A percentile compares a stretch with the other conserved stretches of the same genome.
Conservation (phyloP, 1,140 invertebrate genomes). For the Aethina tumida region DNA sequence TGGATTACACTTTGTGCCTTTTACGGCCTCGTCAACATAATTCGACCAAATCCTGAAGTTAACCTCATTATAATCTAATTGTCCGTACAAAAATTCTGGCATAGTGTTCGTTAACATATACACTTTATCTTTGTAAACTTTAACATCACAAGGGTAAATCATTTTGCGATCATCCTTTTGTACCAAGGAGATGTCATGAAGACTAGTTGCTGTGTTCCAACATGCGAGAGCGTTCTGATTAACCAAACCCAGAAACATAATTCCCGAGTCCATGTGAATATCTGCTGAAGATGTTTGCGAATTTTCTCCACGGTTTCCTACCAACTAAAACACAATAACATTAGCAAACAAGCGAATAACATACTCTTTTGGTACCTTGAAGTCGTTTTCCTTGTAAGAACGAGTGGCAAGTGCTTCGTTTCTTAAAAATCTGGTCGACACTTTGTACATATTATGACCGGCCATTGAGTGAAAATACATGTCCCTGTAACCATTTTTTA, state of each 20-base stretch:
- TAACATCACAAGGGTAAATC: slow-evolving; percentile 50
- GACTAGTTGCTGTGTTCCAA: slow-evolving; percentile 51
- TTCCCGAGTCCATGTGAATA: slow-evolving; percentile 40
- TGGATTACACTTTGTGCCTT: slow-evolving; percentile 23
- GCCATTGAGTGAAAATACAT: slow-evolving; percentile 63
- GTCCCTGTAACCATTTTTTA: slow-evolving; percentile 43
- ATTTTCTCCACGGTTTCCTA: slow-evolving; percentile 47
- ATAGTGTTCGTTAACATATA: slow-evolving; percentile 50
- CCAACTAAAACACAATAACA: slow-evolving; percentile 33
- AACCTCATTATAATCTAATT: slow-evolving; percentile 41
- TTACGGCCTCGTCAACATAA: slow-evolving; percentile 22
- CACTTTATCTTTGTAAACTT: slow-evolving; percentile 42
- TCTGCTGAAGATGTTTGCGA: slow-evolving; percentile 52
- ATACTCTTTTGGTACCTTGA: slow-evolving; percentile 23
- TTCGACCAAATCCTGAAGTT: slow-evolving; percentile 47
- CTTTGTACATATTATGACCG: slow-evolving; percentile 51
- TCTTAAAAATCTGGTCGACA: slow-evolving; percentile 53
- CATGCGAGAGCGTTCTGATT: slow-evolving; percentile 57
- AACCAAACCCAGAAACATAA: slow-evolving; percentile 55
- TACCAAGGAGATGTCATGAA: slow-evolving; percentile 48
- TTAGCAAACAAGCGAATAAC: slow-evolving; percentile 4
- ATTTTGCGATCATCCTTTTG: slow-evolving; percentile 45
- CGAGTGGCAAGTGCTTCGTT: slow-evolving; percentile 46
- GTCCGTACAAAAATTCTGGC: slow-evolving; percentile 48
- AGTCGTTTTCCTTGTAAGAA: slow-evolving; percentile 46